A percentile compares a stretch with the other conserved stretches of the same genome.
phyloP scores from a whole-genome alignment of 2,113 vertebrate species.

The Vanacampus margaritifer region DNA sequence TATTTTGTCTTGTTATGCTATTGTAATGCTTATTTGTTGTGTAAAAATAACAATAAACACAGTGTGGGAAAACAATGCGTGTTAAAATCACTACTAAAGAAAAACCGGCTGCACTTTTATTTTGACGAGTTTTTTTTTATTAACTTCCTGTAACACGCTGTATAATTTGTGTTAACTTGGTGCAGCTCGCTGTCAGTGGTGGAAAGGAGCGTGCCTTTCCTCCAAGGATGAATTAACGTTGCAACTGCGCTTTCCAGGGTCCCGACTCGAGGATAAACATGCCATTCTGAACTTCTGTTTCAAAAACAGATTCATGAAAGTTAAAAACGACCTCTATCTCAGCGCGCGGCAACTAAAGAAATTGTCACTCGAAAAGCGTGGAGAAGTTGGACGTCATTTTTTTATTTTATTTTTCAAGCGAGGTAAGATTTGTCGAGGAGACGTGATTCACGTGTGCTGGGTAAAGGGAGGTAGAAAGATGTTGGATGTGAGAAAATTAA shows the following conservation, averaged over 20 bases:
- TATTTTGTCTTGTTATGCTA: no score
- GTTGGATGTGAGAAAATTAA: background rate
- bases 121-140: constrained; percentile 1
- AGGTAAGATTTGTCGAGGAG: constrained; percentile 33
- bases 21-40: no score
- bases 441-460: background rate
- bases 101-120: constrained; percentile 15
- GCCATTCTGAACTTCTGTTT: constrained; percentile 14
- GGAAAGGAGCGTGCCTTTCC: constrained; percentile 8
- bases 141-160: background rate
- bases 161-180: constrained; percentile 3
- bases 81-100: background rate
- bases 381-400: constrained; percentile 50
- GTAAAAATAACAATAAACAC: no score
- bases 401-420: background rate
- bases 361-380: constrained; percentile 23
- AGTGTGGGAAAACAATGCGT: no score
- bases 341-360: constrained; percentile 7
- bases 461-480: background rate
- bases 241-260: constrained; percentile 37
- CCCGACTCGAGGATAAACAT: constrained; percentile 26
- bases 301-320: background rate
- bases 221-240: constrained; percentile 35
- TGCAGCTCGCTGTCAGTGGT: constrained; percentile 14
- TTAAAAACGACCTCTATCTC: background rate